These are phyloP conservation scores for Drosophila vallismaia DNA, from an alignment of 2,888 invertebrate species.

Conservation along the genomic window DNA sequence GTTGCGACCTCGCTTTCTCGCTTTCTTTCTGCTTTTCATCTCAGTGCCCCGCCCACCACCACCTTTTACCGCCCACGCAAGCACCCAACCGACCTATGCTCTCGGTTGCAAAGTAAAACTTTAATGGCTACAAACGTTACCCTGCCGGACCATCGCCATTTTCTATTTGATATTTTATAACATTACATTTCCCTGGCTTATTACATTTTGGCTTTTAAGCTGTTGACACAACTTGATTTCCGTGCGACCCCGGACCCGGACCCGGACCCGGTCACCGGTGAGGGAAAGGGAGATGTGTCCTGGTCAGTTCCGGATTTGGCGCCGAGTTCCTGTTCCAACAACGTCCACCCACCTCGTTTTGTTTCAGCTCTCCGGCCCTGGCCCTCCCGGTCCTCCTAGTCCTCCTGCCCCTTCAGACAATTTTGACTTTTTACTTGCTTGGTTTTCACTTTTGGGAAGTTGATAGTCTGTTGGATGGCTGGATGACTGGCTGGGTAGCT, in stretches of 20 bases:
- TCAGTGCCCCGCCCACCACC: not conserved
- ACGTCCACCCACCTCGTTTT: slow-evolving; percentile 59
- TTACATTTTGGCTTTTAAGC: slow-evolving; percentile 79
- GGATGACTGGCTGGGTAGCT: slow-evolving; percentile 44
- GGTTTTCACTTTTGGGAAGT: slow-evolving; percentile 66
- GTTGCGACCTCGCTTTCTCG: slow-evolving; percentile 16
- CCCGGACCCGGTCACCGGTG: too few species aligned
- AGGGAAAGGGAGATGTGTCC: slow-evolving; percentile 2
- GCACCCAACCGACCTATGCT: slow-evolving; percentile 32
- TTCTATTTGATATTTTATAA: slow-evolving; percentile 78
- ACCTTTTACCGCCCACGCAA: not conserved
- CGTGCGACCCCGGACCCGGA: slow-evolving; percentile 39
- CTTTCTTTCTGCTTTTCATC: not conserved
- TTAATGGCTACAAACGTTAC: slow-evolving; percentile 70
- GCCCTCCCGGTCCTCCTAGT: slow-evolving; percentile 1
- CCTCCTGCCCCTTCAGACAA: slow-evolving; percentile 21
- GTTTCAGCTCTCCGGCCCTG: slow-evolving; percentile 50
- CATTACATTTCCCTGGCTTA: slow-evolving; percentile 78
- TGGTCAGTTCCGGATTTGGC: slow-evolving; percentile 33
- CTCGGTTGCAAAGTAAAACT: slow-evolving; percentile 66
- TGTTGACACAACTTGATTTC: slow-evolving; percentile 79
- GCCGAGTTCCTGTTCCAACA: slow-evolving; percentile 51
- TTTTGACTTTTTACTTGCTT: slow-evolving; percentile 25
- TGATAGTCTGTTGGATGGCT: slow-evolving; percentile 37
- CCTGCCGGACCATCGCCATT: slow-evolving; percentile 53